Evolutionary conservation across 2,113 vertebrate species (phyloP).

Genomic region (Piliocolobus tephrosceles): DNA sequence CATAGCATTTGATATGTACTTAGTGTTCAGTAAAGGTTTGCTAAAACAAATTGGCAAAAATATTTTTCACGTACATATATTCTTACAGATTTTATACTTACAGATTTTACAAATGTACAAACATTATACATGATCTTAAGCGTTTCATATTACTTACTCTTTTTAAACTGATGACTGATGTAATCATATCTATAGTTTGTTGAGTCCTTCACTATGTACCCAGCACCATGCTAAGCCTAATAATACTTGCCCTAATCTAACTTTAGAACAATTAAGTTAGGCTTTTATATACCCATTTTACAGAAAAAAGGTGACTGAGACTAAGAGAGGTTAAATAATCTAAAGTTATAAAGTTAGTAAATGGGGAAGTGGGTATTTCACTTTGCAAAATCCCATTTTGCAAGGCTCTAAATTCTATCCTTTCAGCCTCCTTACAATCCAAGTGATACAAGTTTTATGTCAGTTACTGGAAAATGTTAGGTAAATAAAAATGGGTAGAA

Average conservation of each 20-base stretch:
- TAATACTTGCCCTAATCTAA: not conserved
- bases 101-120: not conserved
- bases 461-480: not conserved
- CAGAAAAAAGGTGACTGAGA: not conserved
- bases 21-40: not conserved
- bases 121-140: not conserved
- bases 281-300: not conserved
- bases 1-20: not conserved
- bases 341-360: not conserved
- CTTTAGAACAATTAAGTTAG: not conserved
- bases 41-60: not conserved
- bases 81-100: not conserved
- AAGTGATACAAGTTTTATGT: not conserved
- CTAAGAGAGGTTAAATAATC: not conserved
- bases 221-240: not conserved
- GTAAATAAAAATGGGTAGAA: slow-evolving; percentile 1
- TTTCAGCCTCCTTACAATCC: not conserved
- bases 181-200: not conserved
- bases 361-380: slow-evolving; percentile 26
- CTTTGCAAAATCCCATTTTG: no score
- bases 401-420: not conserved
- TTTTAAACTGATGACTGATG: not conserved
- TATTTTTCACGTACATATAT: not conserved
- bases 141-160: not conserved
- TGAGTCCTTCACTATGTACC: not conserved